Conservation (phyloP, 2,797 vertebrate species). For the Eutrigla gurnardus region DNA sequence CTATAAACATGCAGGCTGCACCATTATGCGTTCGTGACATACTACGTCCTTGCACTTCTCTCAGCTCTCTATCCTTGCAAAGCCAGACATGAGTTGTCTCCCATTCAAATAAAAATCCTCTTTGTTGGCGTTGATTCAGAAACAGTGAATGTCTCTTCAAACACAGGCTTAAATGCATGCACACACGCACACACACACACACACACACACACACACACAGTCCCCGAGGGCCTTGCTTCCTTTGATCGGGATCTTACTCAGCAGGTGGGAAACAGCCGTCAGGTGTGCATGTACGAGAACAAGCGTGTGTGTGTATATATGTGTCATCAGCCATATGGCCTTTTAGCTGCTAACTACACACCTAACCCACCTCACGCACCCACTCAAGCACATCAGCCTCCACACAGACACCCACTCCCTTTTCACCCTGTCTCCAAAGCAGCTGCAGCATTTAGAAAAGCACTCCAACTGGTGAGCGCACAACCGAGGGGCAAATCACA, state of each 20-base stretch:
- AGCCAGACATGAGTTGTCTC: slow-evolving; percentile 66
- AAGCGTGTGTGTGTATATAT: slow-evolving; percentile 48
- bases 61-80: slow-evolving; percentile 30
- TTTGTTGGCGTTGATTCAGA: slow-evolving; percentile 71
- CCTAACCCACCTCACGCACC: slow-evolving; percentile 54
- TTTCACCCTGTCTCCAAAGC: slow-evolving; percentile 65
- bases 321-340: slow-evolving; percentile 79
- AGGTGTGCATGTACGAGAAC: slow-evolving; percentile 78
- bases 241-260: slow-evolving; percentile 79
- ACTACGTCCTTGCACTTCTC: slow-evolving; percentile 36
- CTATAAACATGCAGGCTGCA: slow-evolving; percentile 27
- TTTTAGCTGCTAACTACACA: slow-evolving; percentile 62
- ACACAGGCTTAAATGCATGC: slow-evolving; percentile 11
- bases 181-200: slow-evolving; percentile 45
- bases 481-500: slow-evolving; percentile 64
- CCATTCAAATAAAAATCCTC: slow-evolving; percentile 69
- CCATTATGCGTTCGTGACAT: slow-evolving; percentile 10
- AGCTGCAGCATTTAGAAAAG: slow-evolving; percentile 67
- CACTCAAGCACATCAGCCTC: slow-evolving; percentile 58
- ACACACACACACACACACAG: slow-evolving; percentile 56
- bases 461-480: slow-evolving; percentile 38
- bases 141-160: slow-evolving; percentile 66
- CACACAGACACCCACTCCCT: slow-evolving; percentile 49
- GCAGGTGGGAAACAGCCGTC: slow-evolving; percentile 88
- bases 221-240: slow-evolving; percentile 65